A percentile compares a stretch with the other conserved stretches of the same genome.
Conservation (phyloP, 2,797 vertebrate species). For the Chloroceryle inda region DNA sequence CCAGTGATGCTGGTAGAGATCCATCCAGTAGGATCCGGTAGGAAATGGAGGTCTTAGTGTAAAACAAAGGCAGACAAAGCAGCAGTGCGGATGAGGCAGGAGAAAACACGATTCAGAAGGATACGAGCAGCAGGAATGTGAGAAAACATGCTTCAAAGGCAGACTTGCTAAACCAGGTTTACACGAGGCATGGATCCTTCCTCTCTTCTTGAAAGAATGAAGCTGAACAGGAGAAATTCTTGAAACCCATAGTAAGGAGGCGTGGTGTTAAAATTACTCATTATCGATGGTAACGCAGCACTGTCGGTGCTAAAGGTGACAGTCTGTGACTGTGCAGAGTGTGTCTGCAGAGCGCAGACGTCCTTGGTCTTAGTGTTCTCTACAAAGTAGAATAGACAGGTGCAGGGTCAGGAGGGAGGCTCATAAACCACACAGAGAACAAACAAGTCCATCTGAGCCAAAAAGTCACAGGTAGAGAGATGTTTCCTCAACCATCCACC, state of each 20-base stretch:
- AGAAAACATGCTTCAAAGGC: neutral
- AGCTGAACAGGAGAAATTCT: neutral
- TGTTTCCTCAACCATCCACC: neutral
- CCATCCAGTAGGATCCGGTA: fast-evolving
- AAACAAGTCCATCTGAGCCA: neutral
- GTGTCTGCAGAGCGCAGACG: neutral
- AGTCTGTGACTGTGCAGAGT: neutral
- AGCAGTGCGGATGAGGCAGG: neutral
- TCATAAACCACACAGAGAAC: neutral
- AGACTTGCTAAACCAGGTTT: neutral
- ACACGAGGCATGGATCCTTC: neutral
- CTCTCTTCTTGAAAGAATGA: neutral
- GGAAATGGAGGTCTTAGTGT: neutral
- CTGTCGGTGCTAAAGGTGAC: neutral
- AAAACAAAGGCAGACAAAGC: neutral
- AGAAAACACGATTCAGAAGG: neutral
- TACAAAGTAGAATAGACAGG: neutral
- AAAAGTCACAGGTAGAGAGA: neutral
- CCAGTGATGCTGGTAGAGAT: neutral
- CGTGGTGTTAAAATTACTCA: neutral
- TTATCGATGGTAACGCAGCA: neutral
- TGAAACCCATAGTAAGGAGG: neutral
- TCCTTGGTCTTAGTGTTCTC: neutral
- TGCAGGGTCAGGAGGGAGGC: neutral
- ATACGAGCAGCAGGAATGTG: neutral